Evolutionary conservation across 2,888 invertebrate genomes (phyloP).

Genomic region (Dicyrtomina minuta): DNA sequence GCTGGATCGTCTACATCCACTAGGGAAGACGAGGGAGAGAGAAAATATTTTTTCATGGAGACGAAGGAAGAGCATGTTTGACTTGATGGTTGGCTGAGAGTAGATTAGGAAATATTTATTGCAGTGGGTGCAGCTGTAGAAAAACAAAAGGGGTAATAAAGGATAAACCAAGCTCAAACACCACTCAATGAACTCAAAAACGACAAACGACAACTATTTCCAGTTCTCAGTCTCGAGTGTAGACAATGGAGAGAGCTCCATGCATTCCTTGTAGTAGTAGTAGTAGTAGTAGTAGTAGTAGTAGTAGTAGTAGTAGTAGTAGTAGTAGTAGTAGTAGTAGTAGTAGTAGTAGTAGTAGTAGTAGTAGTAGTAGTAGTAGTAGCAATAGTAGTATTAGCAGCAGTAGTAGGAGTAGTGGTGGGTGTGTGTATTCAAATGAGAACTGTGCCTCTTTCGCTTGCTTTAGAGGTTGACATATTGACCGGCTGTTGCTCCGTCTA

Average conservation of each 20-base stretch:
- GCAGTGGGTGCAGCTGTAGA: slow-evolving; percentile 11
- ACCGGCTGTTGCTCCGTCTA: slow-evolving; percentile 29
- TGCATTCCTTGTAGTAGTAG: background rate
- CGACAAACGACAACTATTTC: too few species aligned
- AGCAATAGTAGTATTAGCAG: too few species aligned
- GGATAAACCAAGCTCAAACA: too few species aligned
- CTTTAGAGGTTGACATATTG: background rate
- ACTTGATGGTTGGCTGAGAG: background rate
- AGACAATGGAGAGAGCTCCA: background rate
- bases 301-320: too few species aligned
- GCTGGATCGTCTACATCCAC: too few species aligned
- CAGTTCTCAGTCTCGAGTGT: background rate
- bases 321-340: too few species aligned
- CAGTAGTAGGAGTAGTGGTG: background rate
- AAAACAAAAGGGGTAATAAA: too few species aligned
- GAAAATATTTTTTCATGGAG: slow-evolving; percentile 13
- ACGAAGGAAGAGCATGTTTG: background rate
- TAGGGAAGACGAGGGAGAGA: slow-evolving; percentile 22
- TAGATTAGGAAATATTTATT: slow-evolving; percentile 11
- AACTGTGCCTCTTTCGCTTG: background rate
- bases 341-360: too few species aligned
- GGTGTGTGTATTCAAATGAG: slow-evolving; percentile 5
- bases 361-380: too few species aligned
- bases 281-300: too few species aligned
- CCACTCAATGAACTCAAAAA: too few species aligned